Conservation (phyloP, 1,140 invertebrate genomes). For the Leptinotarsa texana region DNA sequence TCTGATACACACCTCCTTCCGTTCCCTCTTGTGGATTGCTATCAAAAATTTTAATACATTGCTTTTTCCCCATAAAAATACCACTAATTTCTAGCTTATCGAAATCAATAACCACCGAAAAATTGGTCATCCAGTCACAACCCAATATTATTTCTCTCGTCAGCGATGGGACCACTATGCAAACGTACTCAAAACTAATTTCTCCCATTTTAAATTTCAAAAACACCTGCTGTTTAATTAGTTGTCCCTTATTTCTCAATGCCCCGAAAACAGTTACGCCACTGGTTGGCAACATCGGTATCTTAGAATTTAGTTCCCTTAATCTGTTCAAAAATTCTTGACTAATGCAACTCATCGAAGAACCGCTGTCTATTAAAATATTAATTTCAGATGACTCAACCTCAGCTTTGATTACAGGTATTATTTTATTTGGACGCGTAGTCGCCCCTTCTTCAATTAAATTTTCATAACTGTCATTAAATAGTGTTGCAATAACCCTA, state of each 20-base stretch:
- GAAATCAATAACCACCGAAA: neutral
- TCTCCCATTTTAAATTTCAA: neutral
- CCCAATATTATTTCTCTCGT: constrained; percentile 11
- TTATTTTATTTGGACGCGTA: neutral
- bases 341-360: neutral
- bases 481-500: neutral
- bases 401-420: neutral
- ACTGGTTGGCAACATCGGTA: neutral
- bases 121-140: constrained; percentile 9
- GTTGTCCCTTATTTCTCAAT: neutral
- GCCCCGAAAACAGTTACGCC: neutral
- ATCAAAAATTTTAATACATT: no score
- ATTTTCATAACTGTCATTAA: neutral
- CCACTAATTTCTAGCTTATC: neutral
- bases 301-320: neutral
- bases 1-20: neutral
- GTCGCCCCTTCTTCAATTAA: neutral
- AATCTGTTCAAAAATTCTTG: neutral
- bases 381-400: neutral
- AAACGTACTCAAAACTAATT: constrained; percentile 3
- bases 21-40: no score
- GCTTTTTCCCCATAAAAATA: neutral
- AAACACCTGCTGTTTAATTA: neutral
- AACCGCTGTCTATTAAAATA: neutral
- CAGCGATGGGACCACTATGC: constrained; percentile 5